These are phyloP conservation scores for Eurosta solidaginis DNA, from an alignment of 1,140 invertebrate genomes.

Conservation along the genomic window DNA sequence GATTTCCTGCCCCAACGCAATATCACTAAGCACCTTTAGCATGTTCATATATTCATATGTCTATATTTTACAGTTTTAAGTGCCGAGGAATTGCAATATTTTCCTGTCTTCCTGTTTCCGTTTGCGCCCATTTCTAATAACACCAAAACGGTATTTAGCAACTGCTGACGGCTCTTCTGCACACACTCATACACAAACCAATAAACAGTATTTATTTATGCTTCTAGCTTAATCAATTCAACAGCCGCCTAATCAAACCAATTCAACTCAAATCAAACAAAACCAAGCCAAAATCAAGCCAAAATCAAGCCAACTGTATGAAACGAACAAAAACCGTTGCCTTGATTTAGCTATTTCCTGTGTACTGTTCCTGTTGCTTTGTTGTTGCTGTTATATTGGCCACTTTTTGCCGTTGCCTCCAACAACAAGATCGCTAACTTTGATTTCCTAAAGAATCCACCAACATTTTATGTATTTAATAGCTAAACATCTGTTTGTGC, in stretches of 20 bases:
- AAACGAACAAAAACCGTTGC: conserved; percentile 21
- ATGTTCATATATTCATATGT: background rate
- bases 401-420: background rate
- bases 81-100: conserved; percentile 1
- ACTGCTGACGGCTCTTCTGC: background rate
- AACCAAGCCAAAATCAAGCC: background rate
- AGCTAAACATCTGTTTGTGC: background rate
- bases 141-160: background rate
- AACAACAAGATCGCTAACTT: conserved; percentile 5
- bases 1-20: too few relatives aligned
- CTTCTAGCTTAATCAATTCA: background rate
- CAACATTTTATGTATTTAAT: conserved; percentile 12
- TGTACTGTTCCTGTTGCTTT: background rate
- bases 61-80: background rate
- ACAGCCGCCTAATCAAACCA: background rate
- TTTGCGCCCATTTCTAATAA: conserved; percentile 18
- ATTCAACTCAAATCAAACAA: background rate
- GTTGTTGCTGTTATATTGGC: too few relatives aligned
- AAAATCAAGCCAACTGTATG: background rate
- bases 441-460: conserved; percentile 6
- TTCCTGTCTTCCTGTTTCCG: conserved; percentile 26
- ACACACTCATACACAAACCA: background rate
- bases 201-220: background rate
- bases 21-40: background rate
- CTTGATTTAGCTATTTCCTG: conserved; percentile 26